These are phyloP conservation scores for Gnathonemus longibarbis DNA, from an alignment of 2,113 vertebrate species.

Conservation along the genomic window DNA sequence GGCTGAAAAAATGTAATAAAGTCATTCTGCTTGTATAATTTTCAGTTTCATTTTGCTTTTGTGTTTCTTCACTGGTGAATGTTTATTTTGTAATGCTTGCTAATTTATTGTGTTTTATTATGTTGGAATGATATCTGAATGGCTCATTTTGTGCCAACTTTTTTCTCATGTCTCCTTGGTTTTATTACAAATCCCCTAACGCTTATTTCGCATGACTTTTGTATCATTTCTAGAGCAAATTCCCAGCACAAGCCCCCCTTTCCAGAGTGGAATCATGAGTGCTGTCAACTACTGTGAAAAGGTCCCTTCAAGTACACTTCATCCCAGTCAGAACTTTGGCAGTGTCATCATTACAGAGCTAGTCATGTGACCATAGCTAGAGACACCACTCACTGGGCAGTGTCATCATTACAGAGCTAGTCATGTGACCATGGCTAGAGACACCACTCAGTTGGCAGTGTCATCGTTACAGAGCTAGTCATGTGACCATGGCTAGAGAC, in stretches of 20 bases:
- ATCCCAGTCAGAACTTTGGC: not conserved
- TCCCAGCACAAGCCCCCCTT: constrained; percentile 67
- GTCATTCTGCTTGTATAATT: not conserved
- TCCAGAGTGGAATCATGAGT: constrained; percentile 60
- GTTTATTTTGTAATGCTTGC: constrained; percentile 31
- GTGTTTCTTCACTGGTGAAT: constrained; percentile 33
- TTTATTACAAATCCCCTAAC: constrained; percentile 36
- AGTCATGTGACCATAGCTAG: not conserved
- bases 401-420: not conserved
- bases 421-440: not conserved
- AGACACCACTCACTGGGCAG: not conserved
- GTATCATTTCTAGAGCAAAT: constrained; percentile 64
- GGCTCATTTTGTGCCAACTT: constrained; percentile 47
- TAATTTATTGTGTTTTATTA: constrained; percentile 32
- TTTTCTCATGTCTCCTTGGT: constrained; percentile 42
- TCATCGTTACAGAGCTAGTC: not conserved
- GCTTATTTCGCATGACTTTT: constrained; percentile 64
- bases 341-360: not conserved
- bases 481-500: not conserved
- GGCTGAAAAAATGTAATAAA: not conserved
- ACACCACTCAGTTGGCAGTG: not conserved
- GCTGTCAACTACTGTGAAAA: not conserved
- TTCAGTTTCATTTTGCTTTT: constrained; percentile 30
- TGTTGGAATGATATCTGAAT: constrained; percentile 42
- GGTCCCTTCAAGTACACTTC: not conserved